Base-by-base conservation (phyloP, 2,113 vertebrate genomes). In the Guaruba guarouba region DNA sequence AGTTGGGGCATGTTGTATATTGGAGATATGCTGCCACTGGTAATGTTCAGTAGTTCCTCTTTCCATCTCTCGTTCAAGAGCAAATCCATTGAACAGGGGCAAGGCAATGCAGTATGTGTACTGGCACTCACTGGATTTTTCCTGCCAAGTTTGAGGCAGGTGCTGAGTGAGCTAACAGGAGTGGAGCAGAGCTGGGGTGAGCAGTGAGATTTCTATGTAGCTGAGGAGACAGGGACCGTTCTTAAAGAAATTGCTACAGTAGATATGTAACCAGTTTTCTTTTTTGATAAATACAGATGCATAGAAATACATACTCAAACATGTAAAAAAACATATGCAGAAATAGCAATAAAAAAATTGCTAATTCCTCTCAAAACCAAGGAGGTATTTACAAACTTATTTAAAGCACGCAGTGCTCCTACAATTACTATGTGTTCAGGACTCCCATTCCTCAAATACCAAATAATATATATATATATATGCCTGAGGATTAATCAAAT, bases 71-170 rank as follows among this genome's bases (percentile, higher is more conserved):
- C 25, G 7, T 13, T 10, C 3, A 49, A 63, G 6, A 67, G 9
- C 14, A 82, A 78, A 78, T n/a, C 33, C 14, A 28, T 59, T 78
- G 33, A 67, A 27, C n/a, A 37, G 0, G 66, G 17, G 4, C 35
- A 17, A 79, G 13, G 17, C 17, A 43, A 0, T 0, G 39, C 27
- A 57, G 54, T 7, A 31, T 2, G 2, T 64, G 31, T 44, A 18
- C 46, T 74, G 55, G 23, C 29, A 54, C 39, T 35, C 17, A 1
- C 1, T 55, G n/a, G 17, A 59, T 22, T 75, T 57, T 62, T 70
- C 28, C 37, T 86, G 68, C 12, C 24, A 13, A 39, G 27, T 41
- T 25, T 37, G 37, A 54, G 81, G 43, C 14, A 68, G 25, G 8
- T 49, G 31, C 5, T 63, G 24, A 31, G 17, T 2, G 5, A 84